phyloP scores from a whole-genome alignment of 2,888 invertebrate genomes.

The Trissolcus japonicus region DNA sequence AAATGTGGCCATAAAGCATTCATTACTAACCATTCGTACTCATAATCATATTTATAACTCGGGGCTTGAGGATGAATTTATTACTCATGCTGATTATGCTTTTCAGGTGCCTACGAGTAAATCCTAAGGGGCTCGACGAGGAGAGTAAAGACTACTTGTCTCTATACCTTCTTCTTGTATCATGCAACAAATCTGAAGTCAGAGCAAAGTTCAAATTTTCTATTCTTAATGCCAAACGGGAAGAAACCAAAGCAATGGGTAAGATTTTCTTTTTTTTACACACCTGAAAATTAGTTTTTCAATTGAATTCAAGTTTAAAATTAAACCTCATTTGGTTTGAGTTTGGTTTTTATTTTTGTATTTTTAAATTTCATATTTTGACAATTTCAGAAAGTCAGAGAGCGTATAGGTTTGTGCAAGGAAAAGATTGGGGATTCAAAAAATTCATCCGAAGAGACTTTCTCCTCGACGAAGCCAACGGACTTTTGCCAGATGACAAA shows the following conservation, averaged over 20 bases:
- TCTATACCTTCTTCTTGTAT: conserved; percentile 97
- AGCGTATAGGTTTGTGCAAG: conserved; percentile 99
- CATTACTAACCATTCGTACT: neutral
- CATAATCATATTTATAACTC: conserved; percentile 26
- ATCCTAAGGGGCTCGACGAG: conserved; percentile 99
- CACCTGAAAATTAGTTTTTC: neutral
- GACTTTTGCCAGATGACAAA: conserved; percentile 98
- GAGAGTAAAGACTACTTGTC: conserved; percentile 99
- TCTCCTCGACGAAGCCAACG: conserved; percentile 98
- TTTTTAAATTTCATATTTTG: conserved; percentile 32
- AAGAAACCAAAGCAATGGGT: conserved; percentile 99
- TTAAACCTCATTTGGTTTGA: conserved; percentile 4
- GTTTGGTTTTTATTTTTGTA: conserved; percentile 38
- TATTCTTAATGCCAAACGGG: conserved; percentile 99
- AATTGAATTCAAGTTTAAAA: neutral
- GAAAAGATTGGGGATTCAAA: conserved; percentile 99
- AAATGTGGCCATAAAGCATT: conserved; percentile 18
- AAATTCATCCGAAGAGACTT: conserved; percentile 99
- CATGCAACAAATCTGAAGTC: conserved; percentile 99
- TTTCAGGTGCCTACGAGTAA: conserved; percentile 96
- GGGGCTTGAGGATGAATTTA: conserved; percentile 24
- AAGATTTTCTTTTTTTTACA: conserved; percentile 63
- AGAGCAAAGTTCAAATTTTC: conserved; percentile 99
- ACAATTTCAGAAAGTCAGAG: conserved; percentile 84
- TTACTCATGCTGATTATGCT: conserved; percentile 20